Evolutionary conservation across 2,797 vertebrate genomes (phyloP), one percentile per base, ranked within the genome.

Genomic region (Sitta carolinensis): DNA sequence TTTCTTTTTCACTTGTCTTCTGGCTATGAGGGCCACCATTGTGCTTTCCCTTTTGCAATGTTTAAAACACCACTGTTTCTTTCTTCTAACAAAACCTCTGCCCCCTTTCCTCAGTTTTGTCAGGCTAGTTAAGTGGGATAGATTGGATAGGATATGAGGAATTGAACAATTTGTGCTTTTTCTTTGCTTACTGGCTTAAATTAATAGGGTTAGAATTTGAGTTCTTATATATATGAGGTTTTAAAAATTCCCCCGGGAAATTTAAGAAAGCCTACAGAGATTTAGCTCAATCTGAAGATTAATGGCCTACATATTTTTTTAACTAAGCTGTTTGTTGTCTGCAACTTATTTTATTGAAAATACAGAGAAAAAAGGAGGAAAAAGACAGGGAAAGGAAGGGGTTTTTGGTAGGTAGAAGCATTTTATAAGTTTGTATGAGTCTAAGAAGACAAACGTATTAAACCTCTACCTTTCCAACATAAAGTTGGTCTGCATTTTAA

Each of bases 201-300:
- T 57, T 70, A 93, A 64, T 36, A 79, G 68, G 32, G 59, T 89
- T 94, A 68, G 42, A 90, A 91, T 48, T 43, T 62, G 57, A 87
- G 42, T 36, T 73, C 26, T 84, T 95, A 91, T 52, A 95, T 92
- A 86, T n/a, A 90, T 3, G 19, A 90, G 6, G 59, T 59, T 87
- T 88, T 84, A 80, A 89, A 70, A 77, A 82, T 77, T 63, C 59
- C 52, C 45, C 38, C 1, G 13, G 68, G 63, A 95, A 91, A 79
- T 93, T 69, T 77, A 79, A 90, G 54, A 87, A 81, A 90, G 48
- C 11, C 82, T 42, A 45, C 13, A 59, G 73, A 75, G 34, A 15
- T 91, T 91, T 91, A 89, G 50, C 40, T 87, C 74, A 94, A 94
- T 87, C 45, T 74, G 87, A 92, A 78, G 91, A 95, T 90, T 87